phyloP scores from a whole-genome alignment of 2,888 invertebrate species.

The Polyommatus icarus region DNA sequence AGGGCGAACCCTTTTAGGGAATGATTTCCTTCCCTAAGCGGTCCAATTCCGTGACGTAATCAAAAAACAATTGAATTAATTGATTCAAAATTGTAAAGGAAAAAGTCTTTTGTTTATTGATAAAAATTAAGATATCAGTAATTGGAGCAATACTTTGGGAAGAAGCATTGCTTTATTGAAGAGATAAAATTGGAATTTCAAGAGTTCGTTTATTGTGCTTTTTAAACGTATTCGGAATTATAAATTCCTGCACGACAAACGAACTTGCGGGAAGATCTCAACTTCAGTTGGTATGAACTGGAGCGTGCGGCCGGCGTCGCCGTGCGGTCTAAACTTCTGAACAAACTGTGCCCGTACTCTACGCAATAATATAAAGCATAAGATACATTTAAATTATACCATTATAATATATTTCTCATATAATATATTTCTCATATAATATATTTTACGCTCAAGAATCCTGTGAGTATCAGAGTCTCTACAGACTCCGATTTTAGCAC shows the following conservation, averaged over 20 bases:
- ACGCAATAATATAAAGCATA: neutral
- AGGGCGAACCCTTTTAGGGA: constrained; percentile 31
- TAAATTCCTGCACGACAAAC: neutral
- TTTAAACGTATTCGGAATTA: neutral
- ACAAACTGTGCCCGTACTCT: neutral
- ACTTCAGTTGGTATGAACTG: neutral
- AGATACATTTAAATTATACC: neutral
- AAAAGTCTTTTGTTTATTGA: neutral
- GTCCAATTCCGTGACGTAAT: constrained; percentile 30
- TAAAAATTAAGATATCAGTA: neutral
- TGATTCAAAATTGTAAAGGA: constrained; percentile 28
- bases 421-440: neutral
- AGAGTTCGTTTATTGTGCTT: neutral
- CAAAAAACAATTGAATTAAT: constrained; percentile 33
- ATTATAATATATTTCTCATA: neutral
- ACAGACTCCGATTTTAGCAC: no score
- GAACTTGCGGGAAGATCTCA: neutral
- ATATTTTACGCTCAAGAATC: no score
- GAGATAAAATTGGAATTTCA: neutral
- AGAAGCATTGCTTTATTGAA: neutral
- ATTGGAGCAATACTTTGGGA: neutral
- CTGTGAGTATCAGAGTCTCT: no score
- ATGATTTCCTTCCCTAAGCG: constrained; percentile 28
- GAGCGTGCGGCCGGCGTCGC: neutral
- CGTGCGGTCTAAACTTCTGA: neutral